Evolutionary conservation across 2,113 vertebrate genomes (phyloP).

Genomic region (Sisor rabdophorus): DNA sequence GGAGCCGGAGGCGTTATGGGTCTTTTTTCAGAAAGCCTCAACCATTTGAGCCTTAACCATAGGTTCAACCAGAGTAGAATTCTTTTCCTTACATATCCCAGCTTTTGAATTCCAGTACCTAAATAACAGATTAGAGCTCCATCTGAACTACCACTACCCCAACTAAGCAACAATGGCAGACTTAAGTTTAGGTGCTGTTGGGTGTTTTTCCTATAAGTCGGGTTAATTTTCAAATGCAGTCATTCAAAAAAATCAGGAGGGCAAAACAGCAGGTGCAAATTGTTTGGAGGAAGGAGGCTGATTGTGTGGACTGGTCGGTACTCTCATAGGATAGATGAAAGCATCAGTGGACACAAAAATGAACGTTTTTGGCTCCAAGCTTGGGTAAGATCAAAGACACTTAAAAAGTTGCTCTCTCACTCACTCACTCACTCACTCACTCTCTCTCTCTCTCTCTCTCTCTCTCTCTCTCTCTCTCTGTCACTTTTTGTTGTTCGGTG

Average conservation of each 20-base stretch:
- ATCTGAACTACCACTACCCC: no score
- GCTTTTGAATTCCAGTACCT: no score
- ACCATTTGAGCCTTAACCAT: no score
- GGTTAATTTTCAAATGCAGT: no score
- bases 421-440: conserved; percentile 4
- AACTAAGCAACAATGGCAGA: no score
- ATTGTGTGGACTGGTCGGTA: conserved; percentile 34
- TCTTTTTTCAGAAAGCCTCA: no score
- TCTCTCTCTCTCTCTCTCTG: conserved; percentile 14
- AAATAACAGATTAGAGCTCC: no score
- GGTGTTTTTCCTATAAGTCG: no score
- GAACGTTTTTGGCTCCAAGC: conserved; percentile 16
- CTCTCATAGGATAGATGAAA: conserved; percentile 51
- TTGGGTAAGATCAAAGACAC: conserved; percentile 40
- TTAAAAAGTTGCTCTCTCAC: conserved; percentile 27
- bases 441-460: conserved; percentile 33
- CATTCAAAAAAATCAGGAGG: conserved; percentile 3
- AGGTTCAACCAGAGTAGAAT: no score
- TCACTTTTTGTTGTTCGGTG: conserved; percentile 30
- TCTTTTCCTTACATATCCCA: no score
- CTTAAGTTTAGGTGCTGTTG: no score
- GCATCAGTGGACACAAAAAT: conserved; percentile 49
- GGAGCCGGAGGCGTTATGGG: no score
- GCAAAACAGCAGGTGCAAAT: neutral
- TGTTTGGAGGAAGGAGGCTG: neutral